Evolutionary conservation across 1,140 invertebrate genomes (phyloP).

Genomic region (Hesperophylax magnus): DNA sequence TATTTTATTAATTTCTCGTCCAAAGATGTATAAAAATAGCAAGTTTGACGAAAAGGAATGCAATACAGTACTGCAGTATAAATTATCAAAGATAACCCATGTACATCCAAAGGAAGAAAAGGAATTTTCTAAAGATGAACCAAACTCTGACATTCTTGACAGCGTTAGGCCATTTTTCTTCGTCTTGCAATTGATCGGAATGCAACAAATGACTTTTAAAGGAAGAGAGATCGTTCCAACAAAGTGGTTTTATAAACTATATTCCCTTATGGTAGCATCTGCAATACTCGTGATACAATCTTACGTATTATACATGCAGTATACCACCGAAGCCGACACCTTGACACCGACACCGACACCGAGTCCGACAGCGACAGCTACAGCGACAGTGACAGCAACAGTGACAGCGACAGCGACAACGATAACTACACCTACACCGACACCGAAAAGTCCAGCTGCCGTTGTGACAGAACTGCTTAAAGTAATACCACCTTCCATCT

Average conservation of each 20-base stretch:
- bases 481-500: conserved; percentile 43
- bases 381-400: no score
- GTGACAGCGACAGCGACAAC: no score
- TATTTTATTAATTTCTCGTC: background rate
- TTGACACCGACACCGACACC: conserved; percentile 16
- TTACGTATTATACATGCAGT: conserved; percentile 20
- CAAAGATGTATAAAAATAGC: conserved; percentile 32
- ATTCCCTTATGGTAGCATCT: conserved; percentile 43
- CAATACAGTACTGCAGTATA: conserved; percentile 47
- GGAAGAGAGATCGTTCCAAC: conserved; percentile 25
- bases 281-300: conserved; percentile 28
- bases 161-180: conserved; percentile 49
- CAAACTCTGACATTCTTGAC: conserved; percentile 40
- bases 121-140: background rate
- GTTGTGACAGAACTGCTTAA: conserved; percentile 43
- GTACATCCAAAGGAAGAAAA: conserved; percentile 40
- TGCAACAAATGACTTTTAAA: conserved; percentile 50
- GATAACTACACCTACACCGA: background rate
- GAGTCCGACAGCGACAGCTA: background rate
- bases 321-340: background rate
- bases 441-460: conserved; percentile 17
- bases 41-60: conserved; percentile 18
- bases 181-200: conserved; percentile 40
- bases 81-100: conserved; percentile 45
- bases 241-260: conserved; percentile 3